A percentile compares a stretch with the other conserved stretches of the same genome.
These are phyloP conservation scores for Bombylius discolor DNA, from an alignment of 2,888 invertebrate species.

Conservation along the genomic window DNA sequence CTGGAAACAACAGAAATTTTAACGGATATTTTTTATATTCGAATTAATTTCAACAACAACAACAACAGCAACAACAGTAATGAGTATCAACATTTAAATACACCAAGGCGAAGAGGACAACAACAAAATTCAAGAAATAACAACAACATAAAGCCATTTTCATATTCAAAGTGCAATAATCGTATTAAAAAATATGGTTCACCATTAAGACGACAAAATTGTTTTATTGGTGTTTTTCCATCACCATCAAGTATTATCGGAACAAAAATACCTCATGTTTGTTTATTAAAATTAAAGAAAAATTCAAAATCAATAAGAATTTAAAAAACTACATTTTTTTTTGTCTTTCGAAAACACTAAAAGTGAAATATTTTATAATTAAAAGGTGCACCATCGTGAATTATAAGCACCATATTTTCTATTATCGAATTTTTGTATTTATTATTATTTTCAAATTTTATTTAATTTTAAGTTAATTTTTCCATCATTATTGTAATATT, in stretches of 20 bases:
- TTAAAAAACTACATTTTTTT: too few species aligned
- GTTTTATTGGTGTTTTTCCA: constrained; percentile 26
- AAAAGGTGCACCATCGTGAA: too few species aligned
- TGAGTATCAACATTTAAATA: not conserved
- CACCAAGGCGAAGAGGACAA: not conserved
- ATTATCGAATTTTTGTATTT: too few species aligned
- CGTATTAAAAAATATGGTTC: constrained; percentile 7
- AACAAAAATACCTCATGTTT: too few species aligned
- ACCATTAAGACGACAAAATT: constrained; percentile 29
- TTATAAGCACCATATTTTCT: too few species aligned
- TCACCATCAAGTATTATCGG: not conserved
- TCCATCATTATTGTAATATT: not conserved
- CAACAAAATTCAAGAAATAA: too few species aligned
- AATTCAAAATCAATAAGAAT: too few species aligned
- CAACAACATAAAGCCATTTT: not conserved
- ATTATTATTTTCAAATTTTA: too few species aligned
- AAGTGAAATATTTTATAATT: too few species aligned
- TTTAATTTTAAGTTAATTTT: too few species aligned
- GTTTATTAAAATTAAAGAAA: too few species aligned
- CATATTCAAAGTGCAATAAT: not conserved
- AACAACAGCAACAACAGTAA: not conserved
- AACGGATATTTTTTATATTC: not conserved
- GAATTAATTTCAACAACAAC: not conserved
- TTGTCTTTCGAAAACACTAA: too few species aligned
- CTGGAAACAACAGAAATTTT: not conserved